Base-by-base conservation (phyloP, 2,888 invertebrate genomes). In the Lingula anatina region DNA sequence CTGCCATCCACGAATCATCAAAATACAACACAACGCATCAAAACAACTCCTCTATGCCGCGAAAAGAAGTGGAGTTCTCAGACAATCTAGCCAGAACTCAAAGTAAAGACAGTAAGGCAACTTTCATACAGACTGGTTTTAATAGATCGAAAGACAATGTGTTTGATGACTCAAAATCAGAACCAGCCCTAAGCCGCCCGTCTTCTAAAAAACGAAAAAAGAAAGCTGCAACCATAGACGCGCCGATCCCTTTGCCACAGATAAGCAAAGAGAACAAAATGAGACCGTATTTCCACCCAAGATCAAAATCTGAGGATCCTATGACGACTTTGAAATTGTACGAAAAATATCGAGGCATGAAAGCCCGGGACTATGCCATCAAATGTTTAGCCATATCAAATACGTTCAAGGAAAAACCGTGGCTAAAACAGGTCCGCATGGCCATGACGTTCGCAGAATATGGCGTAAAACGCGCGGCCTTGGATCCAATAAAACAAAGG, bases 351-450 rank as follows among this genome's bases (percentile, higher is more conserved):
- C 61, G 69, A 18, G 73, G 73, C 2, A 53, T 64, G n/a, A 60
- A 62, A 21, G 61, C 71, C 5, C 51, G 71, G 3, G 73, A 74
- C 41, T 66, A 73, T 37, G 76, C 76, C 43, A 64, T 71, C 20
- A 63, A 65, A 51, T 70, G 73, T n/a, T 55, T 76, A 47, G 61
- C 68, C 5, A 66, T 74, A n/a, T 72, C 75, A 7, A 71, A 67
- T 55, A 61, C 63, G 12, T 75, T 75, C 57, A 65, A 65, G 42
- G 74, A 75, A 44, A 75, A 72, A 54, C 69, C 75, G 2, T 76
- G 75, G 75, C 54, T 76, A 25, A 59, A 64, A 43, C 70, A 71
- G 46, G 68, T 76, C 5, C 57, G 70, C 5, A 67, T 74, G 60
- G 76, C 76, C 2, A 65, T 72, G 62, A 56, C 57, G 27, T 56